Base-by-base conservation (phyloP, 2,113 vertebrate genomes). In the Ondatra zibethicus region DNA sequence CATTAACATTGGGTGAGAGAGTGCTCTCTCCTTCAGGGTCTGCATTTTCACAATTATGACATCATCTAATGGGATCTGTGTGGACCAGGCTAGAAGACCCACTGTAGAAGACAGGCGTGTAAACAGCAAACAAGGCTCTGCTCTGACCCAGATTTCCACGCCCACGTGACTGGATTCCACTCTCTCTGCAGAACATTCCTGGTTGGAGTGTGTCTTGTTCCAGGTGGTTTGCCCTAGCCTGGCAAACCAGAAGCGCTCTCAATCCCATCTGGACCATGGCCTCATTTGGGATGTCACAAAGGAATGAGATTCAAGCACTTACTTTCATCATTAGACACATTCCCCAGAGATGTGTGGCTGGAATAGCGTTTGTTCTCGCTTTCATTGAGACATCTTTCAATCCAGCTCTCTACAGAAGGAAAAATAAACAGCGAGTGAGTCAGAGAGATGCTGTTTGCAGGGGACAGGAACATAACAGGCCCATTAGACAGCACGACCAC, bases 321-420 rank as follows among this genome's bases (percentile, higher is more conserved):
- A 99, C 99, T 99, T 99, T 99, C 99, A 93, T 99, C 99, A 39
- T 99, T 99, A 99, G 99, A 99, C 98, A 99, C 99, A 97, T 99
- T 99, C 97, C 99, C 99, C 99, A 99, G 98, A 98, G 99, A 99
- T 70, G 99, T 99, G 98, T 99, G 99, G 96, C 99, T 99, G 98
- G 99, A 99, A 97, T 99, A 99, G 77, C 99, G 99, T 97, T 99
- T 99, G 98, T 99, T 99, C 99, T 99, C 99, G 97, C 99, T 99
- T 99, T 99, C 99, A 93, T 98, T 99, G 98, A 99, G 99, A 98
- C 99, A 99, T 98, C 99, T 99, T 98, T 99, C 99, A 99, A 99
- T 99, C 99, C 99, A 99, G 98, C 99, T 99, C 99, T 99, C 99
- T 99, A 98, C 5, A 98, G 88, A 50, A 98, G 6, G 98, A 98